Evolutionary conservation across 2,797 vertebrate species (phyloP), one percentile per base, ranked within the genome.

Genomic region (Eulemur mongoz): DNA sequence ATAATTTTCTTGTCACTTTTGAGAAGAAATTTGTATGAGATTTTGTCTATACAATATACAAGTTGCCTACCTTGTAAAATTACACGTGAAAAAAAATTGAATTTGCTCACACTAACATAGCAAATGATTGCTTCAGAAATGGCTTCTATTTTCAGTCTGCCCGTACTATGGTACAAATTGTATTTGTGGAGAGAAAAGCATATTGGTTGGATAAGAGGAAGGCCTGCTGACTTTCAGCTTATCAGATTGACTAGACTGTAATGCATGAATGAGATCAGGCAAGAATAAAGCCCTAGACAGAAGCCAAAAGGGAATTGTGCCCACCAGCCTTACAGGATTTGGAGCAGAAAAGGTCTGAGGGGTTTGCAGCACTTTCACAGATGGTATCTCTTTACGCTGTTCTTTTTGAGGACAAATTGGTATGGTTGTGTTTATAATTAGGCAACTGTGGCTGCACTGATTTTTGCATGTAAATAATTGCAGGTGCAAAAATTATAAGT

Each of bases 401-500:
- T 96, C 48, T 91, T 84, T 72, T 76, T 40, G 43, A 94, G 76
- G 83, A 75, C 45, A 97, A 85, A 95, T 91, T 94, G 93, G 80
- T 91, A 94, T 84, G 27, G 59, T 70, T 85, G 17, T 94, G 72
- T 72, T 94, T 93, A 78, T 94, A 96, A 96, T 95, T 96, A 97
- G 78, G 83, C 95, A 97, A 93, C 76, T 95, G 63, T 94, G 61
- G 65, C 80, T 88, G 13, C 4, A 52, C n/a, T 91, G 35, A 57
- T 88, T 91, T 96, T 87, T 93, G 59, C 78, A 87, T 96, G 50
- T 73, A 97, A 95, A 92, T 97, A 96, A 95, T 96, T 94, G 84
- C 95, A 96, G 86, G 93, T 97, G 87, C 89, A 96, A 95, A 89
- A 96, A 87, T 94, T 97, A 93, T 65, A 91, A 95, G 96, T 97